Conservation (phyloP, 2,113 vertebrate genomes). For the Gila orcuttii region DNA sequence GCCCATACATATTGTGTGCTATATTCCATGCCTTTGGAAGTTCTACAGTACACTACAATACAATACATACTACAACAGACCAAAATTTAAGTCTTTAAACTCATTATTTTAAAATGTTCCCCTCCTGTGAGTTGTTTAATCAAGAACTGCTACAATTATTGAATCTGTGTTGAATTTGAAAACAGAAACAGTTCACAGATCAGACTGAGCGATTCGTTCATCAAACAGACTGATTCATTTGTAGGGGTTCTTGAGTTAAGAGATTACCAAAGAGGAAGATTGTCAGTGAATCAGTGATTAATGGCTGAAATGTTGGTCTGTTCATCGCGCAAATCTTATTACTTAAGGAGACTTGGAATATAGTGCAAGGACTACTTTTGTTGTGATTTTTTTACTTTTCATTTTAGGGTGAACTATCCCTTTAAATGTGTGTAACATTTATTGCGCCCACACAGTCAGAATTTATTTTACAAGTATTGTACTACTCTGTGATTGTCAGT, state of each 20-base stretch:
- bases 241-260: background rate
- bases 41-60: too few relatives aligned
- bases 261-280: background rate
- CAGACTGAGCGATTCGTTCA: background rate
- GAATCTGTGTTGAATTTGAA: background rate
- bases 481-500: slow-evolving; percentile 11
- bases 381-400: background rate
- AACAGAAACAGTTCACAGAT: background rate
- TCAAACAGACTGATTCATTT: background rate
- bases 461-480: slow-evolving; percentile 24
- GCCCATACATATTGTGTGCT: background rate
- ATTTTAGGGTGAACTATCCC: background rate
- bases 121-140: background rate
- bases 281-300: background rate
- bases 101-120: background rate
- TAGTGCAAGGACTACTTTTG: background rate
- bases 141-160: background rate
- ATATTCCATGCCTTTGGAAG: too few relatives aligned
- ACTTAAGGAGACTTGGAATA: background rate
- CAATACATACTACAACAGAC: background rate
- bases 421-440: background rate
- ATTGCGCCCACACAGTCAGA: background rate
- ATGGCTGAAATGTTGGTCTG: background rate
- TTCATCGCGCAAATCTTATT: background rate
- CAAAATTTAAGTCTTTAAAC: background rate